Evolutionary conservation across 2,888 invertebrate species (phyloP), one percentile per base, ranked within the genome.

Genomic region (Drosophila basisetae): DNA sequence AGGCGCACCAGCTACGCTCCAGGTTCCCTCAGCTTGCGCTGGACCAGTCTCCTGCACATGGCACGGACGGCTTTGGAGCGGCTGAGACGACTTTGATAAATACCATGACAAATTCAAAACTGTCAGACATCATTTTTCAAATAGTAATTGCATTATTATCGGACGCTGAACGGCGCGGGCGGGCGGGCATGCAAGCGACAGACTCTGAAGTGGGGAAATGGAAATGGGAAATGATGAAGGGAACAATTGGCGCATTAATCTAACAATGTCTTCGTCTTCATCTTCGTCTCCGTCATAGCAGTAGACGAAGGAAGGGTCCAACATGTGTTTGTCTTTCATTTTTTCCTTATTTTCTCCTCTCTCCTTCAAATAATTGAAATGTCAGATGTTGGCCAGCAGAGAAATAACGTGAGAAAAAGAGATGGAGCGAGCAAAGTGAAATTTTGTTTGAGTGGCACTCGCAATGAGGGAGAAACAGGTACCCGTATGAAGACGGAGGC

Each of bases 191-290:
- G 11, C 33, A 11, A 10, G 33, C 37, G 16, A 37, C 31, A 25
- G 30, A 3, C n/a, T 47, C 39, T 70, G 41, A 64, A 64, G 73
- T 65, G 68, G 79, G 68, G 67, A 54, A 56, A 52, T 47, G 62
- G 53, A 83, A 80, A 82, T 76, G 78, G 86, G 84, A 80, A 84
- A 89, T 86, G 89, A 86, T 85, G 87, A 90, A 83, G 84, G 91
- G 73, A 91, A 92, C 91, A 91, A 91, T 91, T 92, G 92, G 85
- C 81, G 90, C 91, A 91, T 91, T 92, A 92, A 91, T 92, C 92
- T 89, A 89, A 61, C 71, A 73, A 77, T 61, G 56, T 58, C 76
- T 70, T 25, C 35, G 49, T 52, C 55, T 60, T 53, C 61, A 28
- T 52, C 52, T 52, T 30, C 58, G 30, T 58, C 41, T 43, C 33